Conservation (phyloP, 2,113 vertebrate species). For the Heliornis fulica region DNA sequence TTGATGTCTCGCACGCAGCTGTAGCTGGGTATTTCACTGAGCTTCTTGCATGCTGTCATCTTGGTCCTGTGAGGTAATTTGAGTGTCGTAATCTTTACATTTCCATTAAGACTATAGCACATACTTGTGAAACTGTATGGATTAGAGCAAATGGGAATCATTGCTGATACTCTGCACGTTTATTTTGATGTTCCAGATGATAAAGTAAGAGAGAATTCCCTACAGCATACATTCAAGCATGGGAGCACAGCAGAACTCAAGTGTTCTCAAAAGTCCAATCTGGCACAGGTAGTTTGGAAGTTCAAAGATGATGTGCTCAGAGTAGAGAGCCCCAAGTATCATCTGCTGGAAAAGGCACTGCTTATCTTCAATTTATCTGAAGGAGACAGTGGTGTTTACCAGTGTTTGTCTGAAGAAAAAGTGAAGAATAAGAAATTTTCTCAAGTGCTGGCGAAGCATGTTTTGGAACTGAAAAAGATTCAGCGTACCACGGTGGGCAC, state of each 20-base stretch:
- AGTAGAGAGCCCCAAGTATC: conserved; percentile 84
- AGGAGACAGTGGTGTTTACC: conserved; percentile 87
- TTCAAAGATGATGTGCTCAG: conserved; percentile 76
- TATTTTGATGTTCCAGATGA: conserved; percentile 84
- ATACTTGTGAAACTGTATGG: background rate
- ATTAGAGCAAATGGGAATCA: background rate
- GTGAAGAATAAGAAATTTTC: conserved; percentile 83
- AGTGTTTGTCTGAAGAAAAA: conserved; percentile 88
- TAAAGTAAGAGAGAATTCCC: conserved; percentile 74
- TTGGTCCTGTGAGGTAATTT: background rate
- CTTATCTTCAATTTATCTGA: conserved; percentile 90
- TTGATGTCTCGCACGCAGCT: background rate
- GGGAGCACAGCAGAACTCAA: conserved; percentile 89
- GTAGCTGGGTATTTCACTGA: background rate
- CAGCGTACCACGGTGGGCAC: conserved; percentile 7
- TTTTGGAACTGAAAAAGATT: conserved; percentile 77
- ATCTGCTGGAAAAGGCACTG: conserved; percentile 81
- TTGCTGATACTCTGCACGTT: conserved; percentile 69
- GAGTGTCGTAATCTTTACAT: background rate
- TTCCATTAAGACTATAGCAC: background rate
- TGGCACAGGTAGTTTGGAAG: conserved; percentile 88
- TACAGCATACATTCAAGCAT: conserved; percentile 82
- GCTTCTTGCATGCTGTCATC: background rate
- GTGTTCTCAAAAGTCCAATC: conserved; percentile 87
- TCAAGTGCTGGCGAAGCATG: conserved; percentile 82